Evolutionary conservation across 2,113 vertebrate genomes (phyloP).

Genomic region (Cryptomyrus ogoouensis): DNA sequence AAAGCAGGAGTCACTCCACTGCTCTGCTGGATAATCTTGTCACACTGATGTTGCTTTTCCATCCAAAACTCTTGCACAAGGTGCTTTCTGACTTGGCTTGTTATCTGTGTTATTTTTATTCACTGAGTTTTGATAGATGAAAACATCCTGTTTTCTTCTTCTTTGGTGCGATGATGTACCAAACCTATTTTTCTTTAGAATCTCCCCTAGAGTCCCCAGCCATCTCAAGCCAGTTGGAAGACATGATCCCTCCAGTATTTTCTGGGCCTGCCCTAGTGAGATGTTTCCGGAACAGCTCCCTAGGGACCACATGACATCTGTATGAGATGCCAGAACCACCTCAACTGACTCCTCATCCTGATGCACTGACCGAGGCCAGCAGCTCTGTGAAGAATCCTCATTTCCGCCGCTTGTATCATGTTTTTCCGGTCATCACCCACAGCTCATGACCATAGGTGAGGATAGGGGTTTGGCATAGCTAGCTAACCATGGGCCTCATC

Average conservation of each 20-base stretch:
- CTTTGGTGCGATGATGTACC: neutral
- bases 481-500: neutral
- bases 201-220: neutral
- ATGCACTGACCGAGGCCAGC: neutral
- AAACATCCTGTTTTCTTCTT: neutral
- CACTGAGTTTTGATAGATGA: neutral
- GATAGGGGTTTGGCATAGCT: neutral
- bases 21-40: neutral
- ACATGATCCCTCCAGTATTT: neutral
- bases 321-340: neutral
- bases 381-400: neutral
- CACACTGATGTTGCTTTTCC: neutral
- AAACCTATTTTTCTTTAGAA: neutral
- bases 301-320: neutral
- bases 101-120: neutral
- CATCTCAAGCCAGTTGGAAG: neutral
- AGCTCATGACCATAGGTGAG: neutral
- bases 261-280: neutral
- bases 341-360: neutral
- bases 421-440: neutral
- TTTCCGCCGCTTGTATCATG: neutral
- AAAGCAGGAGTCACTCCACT: neutral
- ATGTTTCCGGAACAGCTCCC: neutral
- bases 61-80: neutral
- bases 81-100: neutral